Percentiles rank a stretch among this genome's conserved stretches.
Conservation (phyloP, 2,888 invertebrate species). For the Amorpha juglandis region DNA sequence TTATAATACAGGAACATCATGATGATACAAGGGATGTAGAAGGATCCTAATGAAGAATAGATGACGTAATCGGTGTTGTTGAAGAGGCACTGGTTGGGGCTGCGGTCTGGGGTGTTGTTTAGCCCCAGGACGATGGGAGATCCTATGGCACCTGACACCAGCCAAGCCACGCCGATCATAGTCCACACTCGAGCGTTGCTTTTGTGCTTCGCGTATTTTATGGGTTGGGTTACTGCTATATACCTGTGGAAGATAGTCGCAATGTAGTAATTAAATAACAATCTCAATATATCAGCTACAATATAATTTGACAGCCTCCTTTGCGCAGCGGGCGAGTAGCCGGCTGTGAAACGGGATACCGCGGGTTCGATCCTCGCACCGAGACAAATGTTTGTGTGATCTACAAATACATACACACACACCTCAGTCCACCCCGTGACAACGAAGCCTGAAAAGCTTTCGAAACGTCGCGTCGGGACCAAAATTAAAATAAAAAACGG, state of each 20-base stretch:
- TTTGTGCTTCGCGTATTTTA: constrained; percentile 99
- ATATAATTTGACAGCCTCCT: too few relatives aligned
- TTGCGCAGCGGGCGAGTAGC: too few relatives aligned
- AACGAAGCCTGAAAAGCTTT: too few relatives aligned
- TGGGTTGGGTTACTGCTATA: constrained; percentile 99
- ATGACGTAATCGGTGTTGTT: constrained; percentile 99
- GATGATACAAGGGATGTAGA: constrained; percentile 99
- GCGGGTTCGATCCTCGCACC: too few relatives aligned
- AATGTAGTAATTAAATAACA: too few relatives aligned
- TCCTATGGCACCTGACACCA: constrained; percentile 95
- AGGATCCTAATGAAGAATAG: constrained; percentile 98
- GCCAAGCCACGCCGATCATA: constrained; percentile 98
- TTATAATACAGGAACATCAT: constrained; percentile 99
- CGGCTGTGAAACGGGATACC: too few relatives aligned
- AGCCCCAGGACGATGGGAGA: constrained; percentile 97
- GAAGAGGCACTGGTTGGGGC: constrained; percentile 94
- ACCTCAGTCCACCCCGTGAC: too few relatives aligned
- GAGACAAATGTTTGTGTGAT: too few relatives aligned
- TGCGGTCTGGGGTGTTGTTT: constrained; percentile 94
- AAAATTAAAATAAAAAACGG: too few relatives aligned
- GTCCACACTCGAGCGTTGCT: constrained; percentile 97
- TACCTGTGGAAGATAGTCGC: constrained; percentile 87
- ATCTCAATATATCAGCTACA: too few relatives aligned
- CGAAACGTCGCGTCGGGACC: too few relatives aligned
- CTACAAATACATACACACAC: too few relatives aligned